Conservation (phyloP, 23 tunicate species). For the Trididemnum clinides region DNA sequence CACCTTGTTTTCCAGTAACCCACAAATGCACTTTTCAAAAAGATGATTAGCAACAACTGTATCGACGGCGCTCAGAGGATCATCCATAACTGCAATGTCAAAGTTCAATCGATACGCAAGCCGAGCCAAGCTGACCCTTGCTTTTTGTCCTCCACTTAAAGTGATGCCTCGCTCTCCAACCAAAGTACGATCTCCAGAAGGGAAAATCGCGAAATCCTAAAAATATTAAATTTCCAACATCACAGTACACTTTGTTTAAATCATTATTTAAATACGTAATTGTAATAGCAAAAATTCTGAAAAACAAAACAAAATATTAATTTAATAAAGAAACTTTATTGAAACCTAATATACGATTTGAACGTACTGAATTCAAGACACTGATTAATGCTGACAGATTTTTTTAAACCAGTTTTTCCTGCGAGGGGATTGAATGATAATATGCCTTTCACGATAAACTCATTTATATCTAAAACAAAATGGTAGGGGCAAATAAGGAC, state of each 20-base stretch:
- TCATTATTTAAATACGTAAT: not conserved
- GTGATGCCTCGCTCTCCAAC: slow-evolving; percentile 94
- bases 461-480: no score
- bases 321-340: no score
- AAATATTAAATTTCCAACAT: no score
- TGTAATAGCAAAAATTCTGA: not conserved
- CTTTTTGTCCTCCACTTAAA: slow-evolving; percentile 96
- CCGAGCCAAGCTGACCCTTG: slow-evolving; percentile 88
- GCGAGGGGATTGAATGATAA: no score
- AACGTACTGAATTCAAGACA: no score
- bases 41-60: slow-evolving; percentile 69
- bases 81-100: slow-evolving; percentile 77
- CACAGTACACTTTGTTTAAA: not conserved
- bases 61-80: slow-evolving; percentile 95
- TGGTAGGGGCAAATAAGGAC: no score
- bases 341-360: no score
- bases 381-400: no score
- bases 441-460: no score
- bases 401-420: no score
- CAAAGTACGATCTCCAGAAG: slow-evolving; percentile 70
- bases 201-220: slow-evolving; percentile 65
- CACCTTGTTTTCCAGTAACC: slow-evolving; percentile 61
- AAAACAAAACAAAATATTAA: no score
- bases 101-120: slow-evolving; percentile 55
- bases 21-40: slow-evolving; percentile 73